A percentile compares a stretch with the other conserved stretches of the same genome.
phyloP scores from a whole-genome alignment of 2,888 invertebrate genomes.

The Diarsia mendica region DNA sequence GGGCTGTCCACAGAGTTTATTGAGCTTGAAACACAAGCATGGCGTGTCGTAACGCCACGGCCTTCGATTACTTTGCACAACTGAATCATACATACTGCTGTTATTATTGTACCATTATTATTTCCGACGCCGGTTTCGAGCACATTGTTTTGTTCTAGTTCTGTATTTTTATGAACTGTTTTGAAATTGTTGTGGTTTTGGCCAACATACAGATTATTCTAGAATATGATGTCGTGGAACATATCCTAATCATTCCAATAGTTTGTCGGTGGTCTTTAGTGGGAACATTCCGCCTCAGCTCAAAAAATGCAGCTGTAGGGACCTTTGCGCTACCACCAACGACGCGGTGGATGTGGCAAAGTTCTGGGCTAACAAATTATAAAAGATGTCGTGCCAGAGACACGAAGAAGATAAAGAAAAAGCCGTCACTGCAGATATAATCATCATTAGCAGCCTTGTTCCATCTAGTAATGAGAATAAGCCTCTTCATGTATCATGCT shows the following conservation, averaged over 20 bases:
- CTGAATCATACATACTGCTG: slow-evolving; percentile 60
- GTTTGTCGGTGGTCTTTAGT: background rate
- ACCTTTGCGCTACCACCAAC: too few relatives aligned
- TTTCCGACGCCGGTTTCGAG: slow-evolving; percentile 34
- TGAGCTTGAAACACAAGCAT: slow-evolving; percentile 54
- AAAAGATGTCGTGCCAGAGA: too few relatives aligned
- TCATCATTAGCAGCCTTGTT: background rate
- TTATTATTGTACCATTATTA: slow-evolving; percentile 57
- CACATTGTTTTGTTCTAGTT: slow-evolving; percentile 47
- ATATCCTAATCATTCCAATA: background rate
- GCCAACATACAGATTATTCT: background rate
- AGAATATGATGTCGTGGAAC: too few relatives aligned
- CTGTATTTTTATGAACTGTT: slow-evolving; percentile 27
- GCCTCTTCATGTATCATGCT: background rate
- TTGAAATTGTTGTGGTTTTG: slow-evolving; percentile 13
- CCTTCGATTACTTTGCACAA: slow-evolving; percentile 67
- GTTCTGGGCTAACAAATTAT: too few relatives aligned
- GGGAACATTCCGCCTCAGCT: background rate
- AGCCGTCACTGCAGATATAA: background rate
- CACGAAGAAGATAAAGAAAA: background rate
- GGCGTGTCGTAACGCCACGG: slow-evolving; percentile 53
- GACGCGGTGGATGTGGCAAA: too few relatives aligned
- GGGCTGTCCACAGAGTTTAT: slow-evolving; percentile 51
- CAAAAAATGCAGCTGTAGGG: too few relatives aligned
- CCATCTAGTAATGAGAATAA: background rate